Evolutionary conservation across 2,113 vertebrate species (phyloP), one percentile per base, ranked within the genome.

Genomic region (Cynopterus brachyotis): DNA sequence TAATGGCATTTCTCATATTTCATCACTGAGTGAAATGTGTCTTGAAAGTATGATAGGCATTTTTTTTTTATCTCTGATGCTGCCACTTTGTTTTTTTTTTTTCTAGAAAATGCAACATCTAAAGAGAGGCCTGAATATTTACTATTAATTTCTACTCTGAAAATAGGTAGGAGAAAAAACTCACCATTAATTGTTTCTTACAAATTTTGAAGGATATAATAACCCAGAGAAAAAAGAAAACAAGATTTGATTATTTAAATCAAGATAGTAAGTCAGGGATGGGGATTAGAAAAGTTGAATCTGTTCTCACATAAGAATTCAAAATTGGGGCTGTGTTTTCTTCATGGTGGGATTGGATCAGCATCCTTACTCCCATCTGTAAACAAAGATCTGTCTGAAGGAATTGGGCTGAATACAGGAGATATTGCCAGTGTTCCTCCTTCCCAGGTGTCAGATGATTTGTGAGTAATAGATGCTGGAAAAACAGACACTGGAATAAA

Each of bases 141-240:
- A 83, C 84, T 73, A 85, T 73, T 94, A 81, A 79, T 89, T 94
- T 96, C 62, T 96, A 45, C 69, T 91, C 72, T 85, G 87, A 96
- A 97, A 96, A 88, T 37, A 89, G 40, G 94, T 15, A 90, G 30
- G 24, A 26, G 20, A 11, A 69, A 57, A 62, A 45, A 45, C 2
- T 87, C 59, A 62, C 37, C 22, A 9, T 81, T 92, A 97, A 95
- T 93, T 88, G 72, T 79, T 88, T 96, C 93, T 96, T 93, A 97
- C 91, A 94, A 89, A 57, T 28, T 45, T 50, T 79, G 88, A 85
- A 92, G 69, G 69, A 73, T 69, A n/a, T 16, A 72, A 84, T 53
- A 37, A 45, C 93, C 76, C 37, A 0, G 10, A 87, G 62, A 96
- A 55, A 78, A 67, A 72, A 69, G n/a, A 72, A 92, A 75, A 62